These are phyloP conservation scores for Drosophila dives DNA, from an alignment of 2,888 invertebrate species.

Conservation along the genomic window DNA sequence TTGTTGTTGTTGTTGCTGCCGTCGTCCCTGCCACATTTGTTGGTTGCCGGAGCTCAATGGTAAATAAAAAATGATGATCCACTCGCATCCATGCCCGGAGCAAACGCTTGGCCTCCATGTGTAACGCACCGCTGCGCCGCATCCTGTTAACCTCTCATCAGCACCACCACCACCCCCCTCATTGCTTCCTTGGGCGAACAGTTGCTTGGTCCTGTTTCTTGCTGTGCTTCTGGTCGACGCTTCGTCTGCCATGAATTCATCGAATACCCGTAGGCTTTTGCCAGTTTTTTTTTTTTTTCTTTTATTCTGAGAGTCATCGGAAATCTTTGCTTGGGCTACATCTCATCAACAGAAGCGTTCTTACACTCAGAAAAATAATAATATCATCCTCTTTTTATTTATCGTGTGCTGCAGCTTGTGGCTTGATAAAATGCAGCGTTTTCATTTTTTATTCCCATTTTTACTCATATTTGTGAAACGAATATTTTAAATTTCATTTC, in stretches of 20 bases:
- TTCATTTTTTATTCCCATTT: neutral
- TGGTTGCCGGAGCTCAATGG: conserved; percentile 73
- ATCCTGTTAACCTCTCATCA: conserved; percentile 15
- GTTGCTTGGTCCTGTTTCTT: conserved; percentile 6
- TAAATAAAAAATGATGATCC: conserved; percentile 85
- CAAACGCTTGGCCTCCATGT: conserved; percentile 39
- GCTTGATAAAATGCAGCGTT: neutral
- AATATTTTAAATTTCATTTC: neutral
- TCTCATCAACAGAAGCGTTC: conserved; percentile 56
- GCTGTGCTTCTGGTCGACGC: conserved; percentile 44
- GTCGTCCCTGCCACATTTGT: conserved; percentile 69
- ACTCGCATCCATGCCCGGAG: conserved; percentile 34
- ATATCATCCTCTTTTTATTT: neutral
- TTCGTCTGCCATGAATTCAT: conserved; percentile 61
- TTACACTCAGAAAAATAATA: neutral
- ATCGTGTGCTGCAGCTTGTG: neutral
- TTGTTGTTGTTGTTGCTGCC: conserved; percentile 33
- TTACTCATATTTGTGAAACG: neutral
- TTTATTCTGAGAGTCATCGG: conserved; percentile 58
- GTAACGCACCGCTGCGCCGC: conserved; percentile 72
- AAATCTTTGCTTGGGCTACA: conserved; percentile 64
- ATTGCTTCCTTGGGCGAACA: conserved; percentile 6
- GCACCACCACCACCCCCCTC: neutral
- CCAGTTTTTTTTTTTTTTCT: conserved; percentile 46
- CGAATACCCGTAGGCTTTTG: conserved; percentile 79